phyloP scores from a whole-genome alignment of 2,888 invertebrate genomes.

The Philereme transversata region DNA sequence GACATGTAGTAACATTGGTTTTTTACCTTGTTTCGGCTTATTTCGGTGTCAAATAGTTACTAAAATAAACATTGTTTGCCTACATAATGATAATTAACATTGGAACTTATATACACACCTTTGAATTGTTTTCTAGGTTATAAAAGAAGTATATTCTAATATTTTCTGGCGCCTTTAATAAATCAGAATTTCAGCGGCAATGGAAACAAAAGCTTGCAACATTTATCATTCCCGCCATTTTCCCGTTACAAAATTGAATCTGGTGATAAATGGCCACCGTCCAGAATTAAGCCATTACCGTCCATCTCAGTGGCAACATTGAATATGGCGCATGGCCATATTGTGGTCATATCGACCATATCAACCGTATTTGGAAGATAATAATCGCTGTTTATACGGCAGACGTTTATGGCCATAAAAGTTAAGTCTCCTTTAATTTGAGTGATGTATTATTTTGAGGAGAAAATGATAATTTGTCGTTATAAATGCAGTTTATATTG shows the following conservation, averaged over 20 bases:
- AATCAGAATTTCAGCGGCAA: constrained; percentile 10
- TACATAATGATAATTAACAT: no score
- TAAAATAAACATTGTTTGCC: no score
- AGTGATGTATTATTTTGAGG: constrained; percentile 31
- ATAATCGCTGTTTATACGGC: constrained; percentile 37
- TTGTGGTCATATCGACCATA: constrained; percentile 39
- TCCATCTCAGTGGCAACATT: constrained; percentile 53
- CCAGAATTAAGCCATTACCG: constrained; percentile 64
- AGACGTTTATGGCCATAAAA: constrained; percentile 25
- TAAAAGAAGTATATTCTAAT: neutral
- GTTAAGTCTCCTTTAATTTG: constrained; percentile 24
- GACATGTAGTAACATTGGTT: no score
- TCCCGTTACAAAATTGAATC: constrained; percentile 58
- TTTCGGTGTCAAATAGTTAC: no score
- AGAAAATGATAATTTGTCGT: constrained; percentile 30
- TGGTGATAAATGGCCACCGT: constrained; percentile 48
- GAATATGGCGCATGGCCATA: constrained; percentile 45
- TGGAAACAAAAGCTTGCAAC: constrained; percentile 31
- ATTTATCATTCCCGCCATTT: constrained; percentile 53
- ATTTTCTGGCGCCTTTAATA: constrained; percentile 3
- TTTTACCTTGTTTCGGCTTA: no score
- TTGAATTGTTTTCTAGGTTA: no score
- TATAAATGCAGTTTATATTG: constrained; percentile 25
- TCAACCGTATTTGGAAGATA: constrained; percentile 30
- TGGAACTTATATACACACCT: no score